These are phyloP conservation scores for Tyto alba DNA, from an alignment of 2,113 vertebrate species.

Conservation along the genomic window DNA sequence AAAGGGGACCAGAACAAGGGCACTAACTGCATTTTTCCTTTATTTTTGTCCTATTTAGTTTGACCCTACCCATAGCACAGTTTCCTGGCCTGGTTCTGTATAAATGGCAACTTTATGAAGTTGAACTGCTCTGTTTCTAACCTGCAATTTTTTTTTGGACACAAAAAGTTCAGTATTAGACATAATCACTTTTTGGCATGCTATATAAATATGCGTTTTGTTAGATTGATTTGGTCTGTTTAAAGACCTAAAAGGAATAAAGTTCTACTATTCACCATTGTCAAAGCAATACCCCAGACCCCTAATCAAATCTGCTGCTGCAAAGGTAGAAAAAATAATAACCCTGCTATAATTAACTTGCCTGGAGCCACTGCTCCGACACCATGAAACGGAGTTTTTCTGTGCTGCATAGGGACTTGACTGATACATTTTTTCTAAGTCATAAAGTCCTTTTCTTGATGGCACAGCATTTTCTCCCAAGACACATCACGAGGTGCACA, in stretches of 20 bases:
- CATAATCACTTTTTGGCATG: slow-evolving; percentile 8
- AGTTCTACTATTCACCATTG: slow-evolving; percentile 15
- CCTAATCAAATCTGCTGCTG: slow-evolving; percentile 26
- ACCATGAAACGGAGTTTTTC: neutral
- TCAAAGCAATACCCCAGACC: slow-evolving; percentile 42
- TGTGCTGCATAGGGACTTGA: neutral
- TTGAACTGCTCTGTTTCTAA: neutral
- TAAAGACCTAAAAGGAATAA: slow-evolving; percentile 5
- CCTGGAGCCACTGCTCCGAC: neutral
- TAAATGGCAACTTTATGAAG: neutral
- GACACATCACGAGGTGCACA: neutral
- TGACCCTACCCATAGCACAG: neutral
- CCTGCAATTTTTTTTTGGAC: fast-evolving
- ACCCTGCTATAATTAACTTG: neutral
- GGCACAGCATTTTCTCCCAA: neutral
- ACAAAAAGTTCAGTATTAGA: neutral
- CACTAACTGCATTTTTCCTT: neutral
- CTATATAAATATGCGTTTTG: neutral
- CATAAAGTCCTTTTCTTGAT: neutral
- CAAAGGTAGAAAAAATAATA: slow-evolving; percentile 10
- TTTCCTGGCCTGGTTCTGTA: neutral
- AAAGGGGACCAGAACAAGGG: neutral
- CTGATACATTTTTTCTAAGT: neutral
- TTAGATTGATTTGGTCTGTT: neutral
- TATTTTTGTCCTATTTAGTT: neutral